Conservation (phyloP, 2,888 invertebrate species). For the Diarsia brunnea region DNA sequence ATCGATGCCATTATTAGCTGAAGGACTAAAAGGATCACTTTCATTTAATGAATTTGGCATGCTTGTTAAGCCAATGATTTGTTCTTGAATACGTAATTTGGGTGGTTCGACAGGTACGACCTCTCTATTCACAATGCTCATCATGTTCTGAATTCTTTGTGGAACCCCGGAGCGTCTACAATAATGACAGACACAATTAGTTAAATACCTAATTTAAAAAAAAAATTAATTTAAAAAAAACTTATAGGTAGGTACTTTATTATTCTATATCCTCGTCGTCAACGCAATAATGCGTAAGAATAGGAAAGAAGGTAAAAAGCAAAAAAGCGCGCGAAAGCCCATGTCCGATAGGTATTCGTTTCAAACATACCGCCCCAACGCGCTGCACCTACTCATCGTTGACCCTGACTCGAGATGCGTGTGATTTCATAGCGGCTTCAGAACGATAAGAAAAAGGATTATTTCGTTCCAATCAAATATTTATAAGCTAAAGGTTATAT, state of each 20-base stretch:
- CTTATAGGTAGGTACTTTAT: slow-evolving; percentile 20
- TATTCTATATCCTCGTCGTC: slow-evolving; percentile 25
- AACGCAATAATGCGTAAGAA: slow-evolving; percentile 25
- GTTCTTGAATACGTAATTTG: slow-evolving; percentile 23
- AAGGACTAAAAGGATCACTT: slow-evolving; percentile 22
- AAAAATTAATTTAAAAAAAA: slow-evolving; percentile 22
- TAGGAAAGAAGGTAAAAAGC: slow-evolving; percentile 25
- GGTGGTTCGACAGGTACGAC: slow-evolving; percentile 23
- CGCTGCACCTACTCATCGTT: slow-evolving; percentile 23
- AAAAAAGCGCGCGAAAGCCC: slow-evolving; percentile 22
- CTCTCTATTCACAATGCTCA: slow-evolving; percentile 24
- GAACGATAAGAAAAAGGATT: slow-evolving; percentile 23
- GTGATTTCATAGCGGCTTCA: slow-evolving; percentile 23
- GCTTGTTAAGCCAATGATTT: slow-evolving; percentile 23
- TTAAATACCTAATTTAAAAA: slow-evolving; percentile 22
- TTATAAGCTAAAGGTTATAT: slow-evolving; percentile 18
- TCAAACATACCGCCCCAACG: slow-evolving; percentile 22
- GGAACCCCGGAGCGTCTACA: slow-evolving; percentile 28
- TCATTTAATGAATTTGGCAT: slow-evolving; percentile 23
- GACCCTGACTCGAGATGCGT: slow-evolving; percentile 23
- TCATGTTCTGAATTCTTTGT: slow-evolving; percentile 30
- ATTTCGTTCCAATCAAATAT: slow-evolving; percentile 23
- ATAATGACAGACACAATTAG: slow-evolving; percentile 26
- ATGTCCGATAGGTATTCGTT: slow-evolving; percentile 23
- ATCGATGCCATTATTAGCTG: slow-evolving; percentile 25